Conservation (phyloP, 2,797 vertebrate species). For the Myiotriccus ornatus region DNA sequence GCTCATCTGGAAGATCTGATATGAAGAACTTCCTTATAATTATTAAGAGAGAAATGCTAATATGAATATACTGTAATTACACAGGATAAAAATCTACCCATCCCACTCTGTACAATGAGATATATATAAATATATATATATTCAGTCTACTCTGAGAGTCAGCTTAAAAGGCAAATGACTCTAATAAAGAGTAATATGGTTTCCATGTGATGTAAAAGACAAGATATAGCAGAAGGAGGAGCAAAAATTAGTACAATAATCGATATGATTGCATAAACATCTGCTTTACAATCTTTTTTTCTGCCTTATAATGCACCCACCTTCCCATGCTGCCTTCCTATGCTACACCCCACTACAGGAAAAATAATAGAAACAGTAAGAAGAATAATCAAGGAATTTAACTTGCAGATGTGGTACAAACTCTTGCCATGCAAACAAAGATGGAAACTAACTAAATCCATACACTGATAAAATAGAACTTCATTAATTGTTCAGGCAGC, state of each 20-base stretch:
- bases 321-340: not conserved
- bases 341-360: not conserved
- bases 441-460: not conserved
- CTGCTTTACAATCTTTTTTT: not conserved
- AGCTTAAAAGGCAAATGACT: not conserved
- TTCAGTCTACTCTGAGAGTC: not conserved
- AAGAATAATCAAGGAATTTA: not conserved
- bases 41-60: not conserved
- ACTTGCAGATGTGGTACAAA: not conserved
- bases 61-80: not conserved
- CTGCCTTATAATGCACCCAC: not conserved
- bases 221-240: not conserved
- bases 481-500: not conserved
- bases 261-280: not conserved
- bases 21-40: not conserved
- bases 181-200: not conserved
- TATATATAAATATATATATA: not conserved
- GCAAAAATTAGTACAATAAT: not conserved
- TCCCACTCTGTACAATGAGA: not conserved
- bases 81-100: not conserved
- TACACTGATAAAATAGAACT: not conserved
- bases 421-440: not conserved
- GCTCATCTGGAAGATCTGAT: not conserved
- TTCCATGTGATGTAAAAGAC: not conserved
- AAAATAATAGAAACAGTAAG: not conserved